phyloP scores from a whole-genome alignment of 2,113 vertebrate genomes.

The Peromyscus maniculatus region DNA sequence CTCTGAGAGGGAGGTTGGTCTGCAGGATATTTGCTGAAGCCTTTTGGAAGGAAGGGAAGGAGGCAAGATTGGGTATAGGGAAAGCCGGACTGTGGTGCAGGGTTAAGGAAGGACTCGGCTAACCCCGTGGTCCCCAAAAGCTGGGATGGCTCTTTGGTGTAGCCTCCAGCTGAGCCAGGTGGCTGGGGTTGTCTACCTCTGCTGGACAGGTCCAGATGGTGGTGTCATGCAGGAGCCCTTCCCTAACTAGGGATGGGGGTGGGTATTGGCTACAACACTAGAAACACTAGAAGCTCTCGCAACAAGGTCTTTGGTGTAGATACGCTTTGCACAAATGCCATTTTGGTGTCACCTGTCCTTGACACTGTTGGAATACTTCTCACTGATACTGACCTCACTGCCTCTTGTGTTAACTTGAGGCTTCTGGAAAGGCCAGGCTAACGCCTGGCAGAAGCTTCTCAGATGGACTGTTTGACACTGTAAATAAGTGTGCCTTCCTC shows the following conservation, averaged over 20 bases:
- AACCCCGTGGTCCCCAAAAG: too few species aligned
- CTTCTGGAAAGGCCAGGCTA: background rate
- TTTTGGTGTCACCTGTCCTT: background rate
- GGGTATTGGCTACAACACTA: too few species aligned
- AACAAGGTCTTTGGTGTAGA: background rate
- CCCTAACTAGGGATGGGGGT: background rate
- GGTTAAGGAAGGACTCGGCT: background rate
- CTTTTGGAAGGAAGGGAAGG: background rate
- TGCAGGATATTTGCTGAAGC: background rate
- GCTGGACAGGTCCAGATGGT: background rate
- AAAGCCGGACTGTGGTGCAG: background rate
- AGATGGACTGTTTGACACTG: background rate
- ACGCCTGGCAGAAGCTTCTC: background rate
- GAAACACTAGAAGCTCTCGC: background rate
- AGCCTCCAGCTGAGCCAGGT: background rate
- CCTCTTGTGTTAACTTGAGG: fast-evolving
- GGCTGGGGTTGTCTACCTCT: background rate
- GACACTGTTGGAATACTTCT: background rate
- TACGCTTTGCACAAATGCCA: too few species aligned
- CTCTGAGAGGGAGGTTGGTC: background rate
- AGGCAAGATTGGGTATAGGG: too few species aligned
- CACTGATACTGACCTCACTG: background rate
- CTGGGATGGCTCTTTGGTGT: background rate
- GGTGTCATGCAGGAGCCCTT: too few species aligned
- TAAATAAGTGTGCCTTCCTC: background rate